phyloP scores from a whole-genome alignment of 2,888 invertebrate species.

The Chelonus formosanus region DNA sequence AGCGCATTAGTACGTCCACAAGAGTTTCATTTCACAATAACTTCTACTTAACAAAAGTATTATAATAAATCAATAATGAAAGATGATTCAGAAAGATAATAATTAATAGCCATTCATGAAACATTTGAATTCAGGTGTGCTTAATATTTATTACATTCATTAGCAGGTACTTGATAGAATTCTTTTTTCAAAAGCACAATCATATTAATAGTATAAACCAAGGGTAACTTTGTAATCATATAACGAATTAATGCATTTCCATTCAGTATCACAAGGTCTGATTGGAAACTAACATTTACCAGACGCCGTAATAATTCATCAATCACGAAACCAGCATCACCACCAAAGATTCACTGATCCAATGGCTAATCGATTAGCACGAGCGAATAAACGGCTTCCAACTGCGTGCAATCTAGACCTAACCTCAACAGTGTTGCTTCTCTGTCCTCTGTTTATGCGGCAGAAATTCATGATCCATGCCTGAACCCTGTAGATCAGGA shows the following conservation, averaged over 20 bases:
- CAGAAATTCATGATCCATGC: slow-evolving; percentile 5
- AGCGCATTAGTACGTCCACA: too few relatives aligned
- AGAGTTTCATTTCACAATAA: too few relatives aligned
- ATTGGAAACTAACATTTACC: slow-evolving; percentile 15
- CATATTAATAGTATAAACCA: too few relatives aligned
- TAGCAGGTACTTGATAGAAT: too few relatives aligned
- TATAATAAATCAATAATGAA: too few relatives aligned
- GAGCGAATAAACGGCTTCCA: slow-evolving; percentile 13
- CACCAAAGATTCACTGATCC: slow-evolving; percentile 31
- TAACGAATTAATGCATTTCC: not conserved
- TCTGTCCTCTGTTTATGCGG: not conserved
- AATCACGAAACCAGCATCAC: slow-evolving; percentile 23
- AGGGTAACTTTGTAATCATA: too few relatives aligned
- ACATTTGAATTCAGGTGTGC: too few relatives aligned
- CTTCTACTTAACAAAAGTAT: too few relatives aligned
- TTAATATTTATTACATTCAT: too few relatives aligned
- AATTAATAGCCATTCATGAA: too few relatives aligned
- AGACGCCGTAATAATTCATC: slow-evolving; percentile 25
- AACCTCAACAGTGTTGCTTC: not conserved
- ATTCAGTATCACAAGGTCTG: not conserved
- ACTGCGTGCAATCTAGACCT: slow-evolving; percentile 14
- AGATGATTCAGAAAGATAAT: too few relatives aligned
- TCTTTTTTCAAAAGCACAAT: too few relatives aligned
- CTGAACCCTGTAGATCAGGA: slow-evolving; percentile 16
- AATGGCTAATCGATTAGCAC: slow-evolving; percentile 24